Conservation (phyloP, 2,888 invertebrate species). For the Neoascia interrupta region DNA sequence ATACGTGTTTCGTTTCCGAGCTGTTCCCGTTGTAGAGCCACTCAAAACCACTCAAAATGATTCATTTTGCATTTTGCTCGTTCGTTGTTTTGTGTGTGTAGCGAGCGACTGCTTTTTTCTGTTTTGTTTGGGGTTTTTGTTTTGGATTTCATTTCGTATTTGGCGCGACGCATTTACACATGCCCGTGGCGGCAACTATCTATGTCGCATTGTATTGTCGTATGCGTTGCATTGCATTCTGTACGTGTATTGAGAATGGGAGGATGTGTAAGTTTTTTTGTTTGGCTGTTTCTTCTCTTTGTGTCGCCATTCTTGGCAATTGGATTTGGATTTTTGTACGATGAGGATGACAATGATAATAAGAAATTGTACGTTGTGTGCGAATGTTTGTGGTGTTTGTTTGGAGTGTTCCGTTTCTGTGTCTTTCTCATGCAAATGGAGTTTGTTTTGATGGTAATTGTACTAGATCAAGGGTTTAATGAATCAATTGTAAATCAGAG, state of each 20-base stretch:
- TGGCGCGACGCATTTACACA: conserved; percentile 48
- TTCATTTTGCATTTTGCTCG: conserved; percentile 11
- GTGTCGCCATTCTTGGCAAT: not conserved
- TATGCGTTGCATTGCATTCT: conserved; percentile 20
- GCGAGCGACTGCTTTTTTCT: too few species aligned
- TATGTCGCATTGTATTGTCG: too few species aligned
- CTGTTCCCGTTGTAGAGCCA: conserved; percentile 41
- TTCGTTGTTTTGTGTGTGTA: conserved; percentile 17
- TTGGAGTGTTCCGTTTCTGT: conserved; percentile 9
- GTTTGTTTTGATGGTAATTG: not conserved
- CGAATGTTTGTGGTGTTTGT: conserved; percentile 1
- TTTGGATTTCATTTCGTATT: conserved; percentile 56
- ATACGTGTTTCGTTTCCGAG: conserved; percentile 71
- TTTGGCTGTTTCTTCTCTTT: not conserved
- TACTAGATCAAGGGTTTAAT: too few species aligned
- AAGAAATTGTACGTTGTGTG: not conserved
- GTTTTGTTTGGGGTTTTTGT: conserved; percentile 39
- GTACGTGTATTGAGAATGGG: conserved; percentile 1
- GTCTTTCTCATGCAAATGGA: conserved; percentile 17
- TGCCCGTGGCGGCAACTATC: conserved; percentile 26
- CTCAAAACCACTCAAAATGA: conserved; percentile 31
- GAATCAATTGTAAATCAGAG: too few species aligned
- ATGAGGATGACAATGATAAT: too few species aligned
- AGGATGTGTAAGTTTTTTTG: conserved; percentile 5
- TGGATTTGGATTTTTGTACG: not conserved